A percentile compares a stretch with the other conserved stretches of the same genome.
These are phyloP conservation scores for Sinocyclocheilus rhinocerous DNA, from an alignment of 2,113 vertebrate species.

Conservation along the genomic window DNA sequence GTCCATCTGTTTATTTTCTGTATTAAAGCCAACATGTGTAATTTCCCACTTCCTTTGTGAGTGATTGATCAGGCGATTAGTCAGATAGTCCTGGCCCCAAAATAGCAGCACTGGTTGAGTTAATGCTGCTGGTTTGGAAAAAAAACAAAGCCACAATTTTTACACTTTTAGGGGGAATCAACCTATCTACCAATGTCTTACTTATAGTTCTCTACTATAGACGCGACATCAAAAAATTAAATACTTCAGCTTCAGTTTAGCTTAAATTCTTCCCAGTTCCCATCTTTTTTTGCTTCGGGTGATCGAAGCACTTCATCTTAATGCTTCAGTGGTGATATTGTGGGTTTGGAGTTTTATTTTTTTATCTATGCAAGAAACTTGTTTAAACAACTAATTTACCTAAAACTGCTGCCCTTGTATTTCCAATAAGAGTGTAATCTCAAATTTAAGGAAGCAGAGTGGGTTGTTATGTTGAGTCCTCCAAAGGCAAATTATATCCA, in stretches of 20 bases:
- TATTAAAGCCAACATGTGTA: not conserved
- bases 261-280: not conserved
- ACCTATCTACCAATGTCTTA: too few species aligned
- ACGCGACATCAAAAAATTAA: too few species aligned
- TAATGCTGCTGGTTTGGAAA: not conserved
- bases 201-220: too few species aligned
- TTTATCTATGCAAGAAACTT: not conserved
- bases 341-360: not conserved
- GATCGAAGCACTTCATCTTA: not conserved
- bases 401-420: not conserved
- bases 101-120: not conserved
- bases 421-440: not conserved
- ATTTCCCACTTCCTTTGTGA: not conserved
- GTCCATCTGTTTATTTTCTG: not conserved
- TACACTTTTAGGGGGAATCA: too few species aligned
- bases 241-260: not conserved
- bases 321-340: not conserved
- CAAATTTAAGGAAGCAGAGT: not conserved
- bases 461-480: not conserved
- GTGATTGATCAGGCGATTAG: not conserved
- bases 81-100: not conserved
- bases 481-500: not conserved
- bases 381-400: slow-evolving; percentile 2
- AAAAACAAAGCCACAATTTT: too few species aligned
- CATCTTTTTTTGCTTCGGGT: not conserved